phyloP scores from a whole-genome alignment of 2,797 vertebrate species.

The Lacerta viridis region DNA sequence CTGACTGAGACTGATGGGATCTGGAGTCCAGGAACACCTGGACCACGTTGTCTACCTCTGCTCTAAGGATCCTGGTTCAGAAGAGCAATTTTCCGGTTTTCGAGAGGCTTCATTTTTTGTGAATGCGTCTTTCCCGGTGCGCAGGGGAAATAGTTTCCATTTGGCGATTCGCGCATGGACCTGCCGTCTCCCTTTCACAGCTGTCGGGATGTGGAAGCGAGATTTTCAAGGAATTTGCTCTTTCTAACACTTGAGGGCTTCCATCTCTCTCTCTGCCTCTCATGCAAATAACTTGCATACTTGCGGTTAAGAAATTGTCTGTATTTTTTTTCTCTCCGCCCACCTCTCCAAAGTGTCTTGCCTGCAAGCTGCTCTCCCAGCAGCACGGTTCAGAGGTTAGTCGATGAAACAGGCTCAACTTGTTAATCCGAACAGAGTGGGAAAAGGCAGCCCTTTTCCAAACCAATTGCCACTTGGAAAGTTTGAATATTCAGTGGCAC shows the following conservation, averaged over 20 bases:
- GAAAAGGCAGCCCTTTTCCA: constrained; percentile 57
- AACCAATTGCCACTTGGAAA: neutral
- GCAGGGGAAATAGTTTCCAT: neutral
- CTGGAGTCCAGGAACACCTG: too few relatives aligned
- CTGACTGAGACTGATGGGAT: too few relatives aligned
- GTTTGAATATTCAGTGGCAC: constrained; percentile 14
- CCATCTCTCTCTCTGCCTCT: constrained; percentile 27
- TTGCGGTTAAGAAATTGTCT: constrained; percentile 59
- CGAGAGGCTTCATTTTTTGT: neutral
- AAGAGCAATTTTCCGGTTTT: neutral
- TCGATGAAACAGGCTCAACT: constrained; percentile 64
- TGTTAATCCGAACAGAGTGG: constrained; percentile 52
- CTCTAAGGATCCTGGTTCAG: neutral
- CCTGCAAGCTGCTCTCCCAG: constrained; percentile 65
- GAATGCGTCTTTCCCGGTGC: accelerated
- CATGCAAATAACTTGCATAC: constrained; percentile 50
- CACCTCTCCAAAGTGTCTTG: constrained; percentile 3
- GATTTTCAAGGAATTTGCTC: neutral
- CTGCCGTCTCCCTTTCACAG: neutral
- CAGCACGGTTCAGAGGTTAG: constrained; percentile 80
- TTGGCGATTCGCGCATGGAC: neutral
- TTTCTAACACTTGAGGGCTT: constrained; percentile 43
- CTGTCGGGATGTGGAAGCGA: neutral
- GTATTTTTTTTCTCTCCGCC: constrained; percentile 9
- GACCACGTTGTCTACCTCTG: neutral